phyloP scores from a whole-genome alignment of 2,113 vertebrate species.

The Toxostoma redivivum region DNA sequence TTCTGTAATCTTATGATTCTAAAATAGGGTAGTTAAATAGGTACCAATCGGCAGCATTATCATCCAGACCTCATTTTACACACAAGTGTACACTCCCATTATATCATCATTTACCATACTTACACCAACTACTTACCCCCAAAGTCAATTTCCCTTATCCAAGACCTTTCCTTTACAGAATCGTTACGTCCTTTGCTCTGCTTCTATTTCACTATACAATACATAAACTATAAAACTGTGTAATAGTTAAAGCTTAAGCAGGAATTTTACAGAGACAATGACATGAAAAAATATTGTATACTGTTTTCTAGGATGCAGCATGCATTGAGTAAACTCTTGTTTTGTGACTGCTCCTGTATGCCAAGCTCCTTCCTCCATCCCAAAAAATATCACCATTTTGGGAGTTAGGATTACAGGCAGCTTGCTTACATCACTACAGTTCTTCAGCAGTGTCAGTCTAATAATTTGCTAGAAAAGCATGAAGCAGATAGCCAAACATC shows the following conservation, averaged over 20 bases:
- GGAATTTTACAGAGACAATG: background rate
- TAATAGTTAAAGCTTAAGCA: background rate
- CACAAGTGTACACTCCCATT: background rate
- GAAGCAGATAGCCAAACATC: background rate
- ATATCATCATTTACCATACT: background rate
- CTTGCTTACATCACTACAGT: background rate
- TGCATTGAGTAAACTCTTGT: background rate
- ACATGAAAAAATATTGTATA: background rate
- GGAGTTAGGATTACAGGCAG: background rate
- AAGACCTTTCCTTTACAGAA: background rate
- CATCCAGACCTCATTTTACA: background rate
- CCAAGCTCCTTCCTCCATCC: background rate
- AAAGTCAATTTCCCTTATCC: background rate
- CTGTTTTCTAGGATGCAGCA: background rate
- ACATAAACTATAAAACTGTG: background rate
- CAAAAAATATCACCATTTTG: background rate
- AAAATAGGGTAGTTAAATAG: background rate
- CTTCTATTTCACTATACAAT: background rate
- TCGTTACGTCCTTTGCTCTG: background rate
- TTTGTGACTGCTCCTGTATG: fast-evolving
- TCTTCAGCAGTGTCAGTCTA: background rate
- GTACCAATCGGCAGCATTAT: background rate
- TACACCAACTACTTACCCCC: background rate
- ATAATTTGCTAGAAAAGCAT: background rate
- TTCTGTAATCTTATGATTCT: background rate